phyloP scores from a whole-genome alignment of 2,797 vertebrate species.

The Phoxinus dragarum region DNA sequence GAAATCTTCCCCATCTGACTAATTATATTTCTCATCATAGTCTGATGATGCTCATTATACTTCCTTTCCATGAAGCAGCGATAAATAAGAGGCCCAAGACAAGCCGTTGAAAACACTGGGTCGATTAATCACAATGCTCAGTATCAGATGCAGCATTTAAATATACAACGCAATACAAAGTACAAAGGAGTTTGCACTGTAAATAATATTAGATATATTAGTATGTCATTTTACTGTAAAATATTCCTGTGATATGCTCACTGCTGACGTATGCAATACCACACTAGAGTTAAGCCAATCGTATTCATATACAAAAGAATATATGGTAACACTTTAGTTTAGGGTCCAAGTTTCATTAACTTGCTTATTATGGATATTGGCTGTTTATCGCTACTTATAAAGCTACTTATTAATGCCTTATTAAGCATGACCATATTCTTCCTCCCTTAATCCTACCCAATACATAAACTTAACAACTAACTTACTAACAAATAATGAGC shows the following conservation, averaged over 20 bases:
- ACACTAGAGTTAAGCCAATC: background rate
- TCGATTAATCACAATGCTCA: background rate
- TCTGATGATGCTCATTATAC: slow-evolving; percentile 63
- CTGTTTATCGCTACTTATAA: too few relatives aligned
- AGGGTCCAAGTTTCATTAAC: too few relatives aligned
- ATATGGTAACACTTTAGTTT: too few relatives aligned
- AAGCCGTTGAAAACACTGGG: slow-evolving; percentile 36
- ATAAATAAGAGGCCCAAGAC: slow-evolving; percentile 54
- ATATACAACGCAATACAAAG: background rate
- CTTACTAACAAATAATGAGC: too few relatives aligned
- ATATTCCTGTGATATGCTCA: background rate
- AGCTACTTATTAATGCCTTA: too few relatives aligned
- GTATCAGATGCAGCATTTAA: background rate
- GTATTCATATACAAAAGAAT: background rate
- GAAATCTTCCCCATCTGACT: slow-evolving; percentile 63
- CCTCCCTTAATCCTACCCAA: too few relatives aligned
- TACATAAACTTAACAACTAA: too few relatives aligned
- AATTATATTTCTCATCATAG: slow-evolving; percentile 66
- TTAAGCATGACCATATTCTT: too few relatives aligned
- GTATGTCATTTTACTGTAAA: background rate
- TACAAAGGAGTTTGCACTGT: background rate
- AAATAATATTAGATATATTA: background rate
- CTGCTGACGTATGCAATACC: background rate
- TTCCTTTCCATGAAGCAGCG: slow-evolving; percentile 51
- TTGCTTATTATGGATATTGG: too few relatives aligned